Evolutionary conservation across 2,797 vertebrate species (phyloP), one percentile per base, ranked within the genome.

Genomic region (Melanotaenia maccullochi): DNA sequence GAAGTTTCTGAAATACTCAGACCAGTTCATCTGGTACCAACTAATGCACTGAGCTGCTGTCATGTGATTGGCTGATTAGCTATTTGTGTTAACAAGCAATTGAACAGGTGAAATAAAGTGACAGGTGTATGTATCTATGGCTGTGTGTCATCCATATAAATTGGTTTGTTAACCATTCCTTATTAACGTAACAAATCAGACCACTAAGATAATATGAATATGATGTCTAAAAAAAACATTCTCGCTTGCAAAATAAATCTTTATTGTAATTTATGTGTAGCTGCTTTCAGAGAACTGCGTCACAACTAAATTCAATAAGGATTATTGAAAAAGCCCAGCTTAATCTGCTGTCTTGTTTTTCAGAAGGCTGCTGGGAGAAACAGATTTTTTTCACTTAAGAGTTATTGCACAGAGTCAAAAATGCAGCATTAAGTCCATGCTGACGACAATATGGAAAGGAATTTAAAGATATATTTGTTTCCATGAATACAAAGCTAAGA

Each of bases 401-500:
- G 42, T 44, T 44, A 44, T 7, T 44, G 42, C 13, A 40, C 14
- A 28, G 6, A 65, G 24, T 11, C 5, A 6, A 14, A 20, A 54
- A 20, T 1, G 18, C n/a, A 49, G 16, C 22, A 51, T 25, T n/a
- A 36, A 36, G 51, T 20, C 35, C 14, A 3, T 58, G 1, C 13
- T 58, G 30, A 33, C n/a, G 28, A 42, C 6, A 38, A 20, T n/a
- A 25, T 32, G n/a, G 18, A 36, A 28, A 36, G 33, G 9, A 30
- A 66, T 65, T 56, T 54, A 52, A 54, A 65, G 42, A 63, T 14
- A n/a, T 47, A 20, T 20, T 4, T n/a, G 20, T 38, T 36, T 64
- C 67, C 9, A 14, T 8, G 44, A 20, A 47, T 2, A 20, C 18
- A 47, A 59, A 75, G 38, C 44, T 11, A 12, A 36, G 25, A 8